phyloP scores from a whole-genome alignment of 2,113 vertebrate genomes.

The Rhineura floridana region DNA sequence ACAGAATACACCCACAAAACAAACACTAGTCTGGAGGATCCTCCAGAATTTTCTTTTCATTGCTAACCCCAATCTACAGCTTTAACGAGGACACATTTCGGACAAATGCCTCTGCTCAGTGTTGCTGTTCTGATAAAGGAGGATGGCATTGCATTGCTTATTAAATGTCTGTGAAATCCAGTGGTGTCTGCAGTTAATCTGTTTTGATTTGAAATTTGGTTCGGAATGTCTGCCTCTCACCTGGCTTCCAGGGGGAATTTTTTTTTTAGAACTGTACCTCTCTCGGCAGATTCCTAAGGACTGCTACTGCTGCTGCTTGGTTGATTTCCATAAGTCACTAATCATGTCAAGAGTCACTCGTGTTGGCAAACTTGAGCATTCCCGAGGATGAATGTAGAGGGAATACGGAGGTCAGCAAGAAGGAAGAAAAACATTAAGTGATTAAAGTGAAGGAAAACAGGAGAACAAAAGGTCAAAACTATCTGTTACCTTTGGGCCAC shows the following conservation, averaged over 20 bases:
- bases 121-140: background rate
- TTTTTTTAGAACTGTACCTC: constrained; percentile 6
- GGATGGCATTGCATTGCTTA: constrained; percentile 35
- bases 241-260: background rate
- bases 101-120: no score
- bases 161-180: constrained; percentile 32
- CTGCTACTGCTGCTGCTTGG: background rate
- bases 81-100: background rate
- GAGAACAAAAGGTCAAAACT: constrained; percentile 22
- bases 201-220: constrained; percentile 48
- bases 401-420: background rate
- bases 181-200: background rate
- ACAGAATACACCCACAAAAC: no score
- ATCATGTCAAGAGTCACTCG: constrained; percentile 41
- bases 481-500: background rate
- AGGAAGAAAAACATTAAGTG: constrained; percentile 7
- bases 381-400: background rate
- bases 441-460: constrained; percentile 3
- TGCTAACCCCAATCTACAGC: background rate
- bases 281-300: constrained; percentile 39
- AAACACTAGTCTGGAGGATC: no score
- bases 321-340: constrained; percentile 55
- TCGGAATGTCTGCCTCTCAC: constrained; percentile 19
- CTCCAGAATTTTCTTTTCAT: background rate
- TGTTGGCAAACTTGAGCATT: background rate